Evolutionary conservation across 2,113 vertebrate genomes (phyloP), one percentile per base, ranked within the genome.

Genomic region (Trematomus loennbergii): DNA sequence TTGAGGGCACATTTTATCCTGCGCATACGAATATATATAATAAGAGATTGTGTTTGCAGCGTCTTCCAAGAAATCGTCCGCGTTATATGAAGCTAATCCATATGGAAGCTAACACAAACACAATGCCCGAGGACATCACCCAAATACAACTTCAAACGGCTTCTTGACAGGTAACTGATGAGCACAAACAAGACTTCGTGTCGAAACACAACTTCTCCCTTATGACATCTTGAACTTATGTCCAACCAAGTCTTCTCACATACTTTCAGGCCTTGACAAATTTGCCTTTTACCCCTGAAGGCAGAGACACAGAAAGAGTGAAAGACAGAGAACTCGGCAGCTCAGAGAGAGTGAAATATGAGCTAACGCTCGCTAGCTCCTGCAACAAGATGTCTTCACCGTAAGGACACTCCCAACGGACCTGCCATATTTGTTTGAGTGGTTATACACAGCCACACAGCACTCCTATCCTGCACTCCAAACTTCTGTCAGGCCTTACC

Each of bases 121-220:
- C 79, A 5, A 75, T 2, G 92, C 95, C 91, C 3, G 54, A 84
- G 92, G 95, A 88, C 86, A 88, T 92, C 86, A 73, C 83, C 79
- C 87, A 92, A 94, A 95, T 90, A 83, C 91, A 84, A 88, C 92
- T 94, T 93, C 91, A 94, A 93, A 94, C 86, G 53, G 72, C 81
- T 72, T 84, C 88, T 90, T 94, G 94, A 95, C 94, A 94, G 90
- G 89, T 92, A 93, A 91, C 93, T 93, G 94, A 95, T 94, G 91
- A 95, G 94, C 91, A 89, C 94, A 93, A 95, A 94, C 93, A 91
- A 89, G 91, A 66, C 82, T 92, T 95, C 92, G 78, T 94, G 94
- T 94, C 83, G 87, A 88, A 94, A 94, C 93, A 93, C 88, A 94
- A 92, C 92, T 94, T 90, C 90, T 94, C 91, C 81, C 55, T 78